These are phyloP conservation scores for Euwallacea fornicatus DNA, from an alignment of 1,140 invertebrate species.

Conservation along the genomic window DNA sequence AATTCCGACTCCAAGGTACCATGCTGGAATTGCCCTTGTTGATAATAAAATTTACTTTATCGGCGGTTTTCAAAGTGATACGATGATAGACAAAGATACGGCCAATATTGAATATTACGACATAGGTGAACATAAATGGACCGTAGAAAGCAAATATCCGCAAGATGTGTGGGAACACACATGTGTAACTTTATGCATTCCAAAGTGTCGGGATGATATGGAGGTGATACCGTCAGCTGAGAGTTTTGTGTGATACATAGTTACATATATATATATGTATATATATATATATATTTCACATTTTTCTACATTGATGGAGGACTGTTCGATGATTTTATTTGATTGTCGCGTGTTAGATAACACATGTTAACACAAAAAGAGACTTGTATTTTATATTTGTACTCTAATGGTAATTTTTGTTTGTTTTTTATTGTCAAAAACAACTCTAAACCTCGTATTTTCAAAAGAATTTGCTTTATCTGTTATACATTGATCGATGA, in stretches of 20 bases:
- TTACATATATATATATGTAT: no score
- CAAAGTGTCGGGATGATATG: conserved; percentile 61
- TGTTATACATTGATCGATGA: no score
- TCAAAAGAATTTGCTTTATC: no score
- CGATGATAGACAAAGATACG: conserved; percentile 67
- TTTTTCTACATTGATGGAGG: no score
- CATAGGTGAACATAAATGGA: conserved; percentile 62
- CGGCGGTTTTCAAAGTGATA: conserved; percentile 69
- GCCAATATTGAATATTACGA: conserved; percentile 67
- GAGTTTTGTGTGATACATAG: conserved; percentile 29
- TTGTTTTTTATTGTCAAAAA: no score
- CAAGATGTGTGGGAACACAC: conserved; percentile 72
- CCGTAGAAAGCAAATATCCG: conserved; percentile 63
- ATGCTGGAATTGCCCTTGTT: conserved; percentile 67
- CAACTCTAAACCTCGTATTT: no score
- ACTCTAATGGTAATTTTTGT: no score
- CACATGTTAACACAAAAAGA: no score
- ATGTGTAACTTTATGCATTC: conserved; percentile 67
- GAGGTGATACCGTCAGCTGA: conserved; percentile 44
- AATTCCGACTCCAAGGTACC: conserved; percentile 69
- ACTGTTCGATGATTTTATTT: no score
- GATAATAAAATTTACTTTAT: conserved; percentile 70
- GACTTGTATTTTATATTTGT: no score
- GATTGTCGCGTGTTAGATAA: no score
- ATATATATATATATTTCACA: no score